Conservation (phyloP, 2,113 vertebrate genomes). For the Calidris pygmaea region DNA sequence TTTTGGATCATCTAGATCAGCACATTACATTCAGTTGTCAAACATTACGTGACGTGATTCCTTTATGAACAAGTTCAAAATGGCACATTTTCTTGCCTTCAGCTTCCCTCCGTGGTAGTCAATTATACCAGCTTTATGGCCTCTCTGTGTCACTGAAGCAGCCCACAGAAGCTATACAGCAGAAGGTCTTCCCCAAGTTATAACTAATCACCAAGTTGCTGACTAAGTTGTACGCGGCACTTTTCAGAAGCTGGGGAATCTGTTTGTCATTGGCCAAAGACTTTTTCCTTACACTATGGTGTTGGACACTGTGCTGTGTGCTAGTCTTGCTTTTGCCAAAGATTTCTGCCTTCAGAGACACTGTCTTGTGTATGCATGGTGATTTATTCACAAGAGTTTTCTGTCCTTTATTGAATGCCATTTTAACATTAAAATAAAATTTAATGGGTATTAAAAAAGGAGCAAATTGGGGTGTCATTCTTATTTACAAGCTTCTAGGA, state of each 20-base stretch:
- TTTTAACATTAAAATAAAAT: neutral
- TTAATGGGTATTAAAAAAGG: neutral
- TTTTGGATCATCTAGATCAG: neutral
- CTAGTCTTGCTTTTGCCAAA: neutral
- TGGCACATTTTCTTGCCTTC: neutral
- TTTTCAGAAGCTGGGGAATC: neutral
- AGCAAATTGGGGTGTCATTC: neutral
- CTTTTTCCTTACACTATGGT: neutral
- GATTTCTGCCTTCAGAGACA: neutral
- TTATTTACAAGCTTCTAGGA: conserved; percentile 21
- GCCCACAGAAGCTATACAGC: neutral
- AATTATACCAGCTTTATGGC: neutral
- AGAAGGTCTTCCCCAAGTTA: neutral
- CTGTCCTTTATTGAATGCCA: neutral
- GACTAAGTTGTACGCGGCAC: neutral
- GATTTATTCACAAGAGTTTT: neutral
- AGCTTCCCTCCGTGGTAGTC: neutral
- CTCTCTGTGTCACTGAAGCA: neutral
- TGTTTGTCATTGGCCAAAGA: neutral
- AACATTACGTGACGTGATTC: neutral
- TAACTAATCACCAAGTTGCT: neutral
- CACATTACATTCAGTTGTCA: neutral
- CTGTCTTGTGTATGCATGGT: neutral
- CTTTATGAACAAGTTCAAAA: neutral
- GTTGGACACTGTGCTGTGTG: neutral